These are phyloP conservation scores for Phasianus colchicus DNA, from an alignment of 2,113 vertebrate species.

Conservation along the genomic window DNA sequence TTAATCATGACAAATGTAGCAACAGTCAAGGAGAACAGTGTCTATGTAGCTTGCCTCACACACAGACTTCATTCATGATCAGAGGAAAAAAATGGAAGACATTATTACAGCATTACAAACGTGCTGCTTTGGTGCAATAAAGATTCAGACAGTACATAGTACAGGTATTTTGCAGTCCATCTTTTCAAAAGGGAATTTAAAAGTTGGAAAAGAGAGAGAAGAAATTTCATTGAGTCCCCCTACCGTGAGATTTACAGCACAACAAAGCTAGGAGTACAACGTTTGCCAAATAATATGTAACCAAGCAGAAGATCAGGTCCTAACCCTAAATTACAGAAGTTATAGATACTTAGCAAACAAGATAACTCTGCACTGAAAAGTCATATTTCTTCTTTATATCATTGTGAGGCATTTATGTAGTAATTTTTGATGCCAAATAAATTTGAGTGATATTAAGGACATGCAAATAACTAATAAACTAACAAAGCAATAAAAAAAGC, in stretches of 20 bases:
- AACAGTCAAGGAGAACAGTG: neutral
- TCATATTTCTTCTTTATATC: neutral
- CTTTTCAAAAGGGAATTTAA: neutral
- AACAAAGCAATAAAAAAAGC: neutral
- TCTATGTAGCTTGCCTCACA: neutral
- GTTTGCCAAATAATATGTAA: neutral
- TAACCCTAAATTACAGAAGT: neutral
- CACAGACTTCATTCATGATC: neutral
- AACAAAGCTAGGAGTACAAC: neutral
- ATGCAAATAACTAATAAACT: neutral
- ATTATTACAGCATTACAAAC: neutral
- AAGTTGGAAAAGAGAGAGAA: neutral
- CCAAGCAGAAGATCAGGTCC: neutral
- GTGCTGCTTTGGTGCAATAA: neutral
- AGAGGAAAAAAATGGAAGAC: neutral
- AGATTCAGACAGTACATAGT: neutral
- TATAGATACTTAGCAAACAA: neutral
- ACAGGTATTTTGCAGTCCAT: neutral
- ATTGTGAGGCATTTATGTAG: neutral
- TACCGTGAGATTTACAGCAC: neutral
- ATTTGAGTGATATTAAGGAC: neutral
- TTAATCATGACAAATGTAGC: neutral
- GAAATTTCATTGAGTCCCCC: rapidly evolving
- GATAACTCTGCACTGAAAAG: neutral
- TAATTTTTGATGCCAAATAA: neutral